These are phyloP conservation scores for Malaclemys terrapin DNA, from an alignment of 2,113 vertebrate genomes.

Conservation along the genomic window DNA sequence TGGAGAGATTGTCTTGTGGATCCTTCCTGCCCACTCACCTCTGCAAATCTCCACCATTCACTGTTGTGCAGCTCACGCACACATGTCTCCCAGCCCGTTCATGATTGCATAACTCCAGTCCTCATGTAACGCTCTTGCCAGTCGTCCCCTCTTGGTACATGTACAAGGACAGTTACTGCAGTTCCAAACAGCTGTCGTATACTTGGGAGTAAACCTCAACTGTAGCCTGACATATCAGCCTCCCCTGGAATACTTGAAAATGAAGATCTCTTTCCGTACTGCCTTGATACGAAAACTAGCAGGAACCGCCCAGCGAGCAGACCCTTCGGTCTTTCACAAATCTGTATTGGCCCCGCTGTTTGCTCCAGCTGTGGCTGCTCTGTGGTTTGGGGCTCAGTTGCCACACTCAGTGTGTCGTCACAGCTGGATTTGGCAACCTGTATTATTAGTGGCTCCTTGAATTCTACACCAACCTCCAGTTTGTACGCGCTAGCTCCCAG, in stretches of 20 bases:
- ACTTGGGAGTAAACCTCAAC: neutral
- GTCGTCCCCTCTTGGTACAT: neutral
- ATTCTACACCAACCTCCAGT: neutral
- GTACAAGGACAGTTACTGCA: neutral
- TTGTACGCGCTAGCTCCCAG: neutral
- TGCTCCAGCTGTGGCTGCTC: neutral
- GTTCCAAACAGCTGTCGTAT: neutral
- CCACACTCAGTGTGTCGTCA: neutral
- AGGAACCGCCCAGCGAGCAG: neutral
- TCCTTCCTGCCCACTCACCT: neutral
- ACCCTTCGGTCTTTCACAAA: neutral
- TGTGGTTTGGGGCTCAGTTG: neutral
- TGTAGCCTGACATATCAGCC: neutral
- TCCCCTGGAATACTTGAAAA: neutral
- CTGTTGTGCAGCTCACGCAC: neutral
- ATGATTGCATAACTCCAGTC: neutral
- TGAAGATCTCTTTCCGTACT: neutral
- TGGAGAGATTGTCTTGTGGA: neutral
- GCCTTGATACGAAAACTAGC: neutral
- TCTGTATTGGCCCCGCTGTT: neutral
- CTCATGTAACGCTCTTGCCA: neutral
- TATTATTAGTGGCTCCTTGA: neutral
- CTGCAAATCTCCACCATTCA: neutral
- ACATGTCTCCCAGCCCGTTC: neutral
- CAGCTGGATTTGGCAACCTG: neutral